Evolutionary conservation across 2,113 vertebrate genomes (phyloP).

Genomic region (Podiceps cristatus): DNA sequence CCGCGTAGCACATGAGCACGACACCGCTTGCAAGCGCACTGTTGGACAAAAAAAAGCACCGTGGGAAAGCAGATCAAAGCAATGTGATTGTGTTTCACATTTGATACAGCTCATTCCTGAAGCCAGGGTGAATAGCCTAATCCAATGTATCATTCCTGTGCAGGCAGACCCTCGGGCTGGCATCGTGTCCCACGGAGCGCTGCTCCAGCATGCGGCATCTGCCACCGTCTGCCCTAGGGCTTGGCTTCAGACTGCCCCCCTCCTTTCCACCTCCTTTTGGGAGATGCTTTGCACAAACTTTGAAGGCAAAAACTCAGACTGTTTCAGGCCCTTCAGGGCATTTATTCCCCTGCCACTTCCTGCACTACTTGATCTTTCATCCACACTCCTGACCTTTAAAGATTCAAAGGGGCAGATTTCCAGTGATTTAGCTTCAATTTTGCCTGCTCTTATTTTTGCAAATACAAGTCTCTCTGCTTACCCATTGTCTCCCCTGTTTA

Average conservation of each 20-base stretch:
- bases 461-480: slow-evolving; percentile 13
- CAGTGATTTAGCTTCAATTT: slow-evolving; percentile 6
- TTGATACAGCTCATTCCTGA: slow-evolving; percentile 48
- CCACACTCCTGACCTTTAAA: background rate
- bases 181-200: background rate
- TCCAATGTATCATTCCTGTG: slow-evolving; percentile 63
- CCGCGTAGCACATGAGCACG: fast-evolving
- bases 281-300: background rate
- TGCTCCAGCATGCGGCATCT: slow-evolving; percentile 62
- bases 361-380: background rate
- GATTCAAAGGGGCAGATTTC: background rate
- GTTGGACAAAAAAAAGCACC: background rate
- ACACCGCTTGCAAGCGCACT: fast-evolving
- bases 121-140: slow-evolving; percentile 60
- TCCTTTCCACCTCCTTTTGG: slow-evolving; percentile 29
- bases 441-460: background rate
- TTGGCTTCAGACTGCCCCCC: slow-evolving; percentile 30
- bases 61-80: slow-evolving; percentile 42
- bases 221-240: slow-evolving; percentile 47
- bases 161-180: slow-evolving; percentile 64
- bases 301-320: slow-evolving; percentile 1
- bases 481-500: background rate
- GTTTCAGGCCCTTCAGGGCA: background rate
- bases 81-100: slow-evolving; percentile 40
- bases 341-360: background rate